Evolutionary conservation across 2,113 vertebrate species (phyloP).

Genomic region (Larimichthys polyactis): DNA sequence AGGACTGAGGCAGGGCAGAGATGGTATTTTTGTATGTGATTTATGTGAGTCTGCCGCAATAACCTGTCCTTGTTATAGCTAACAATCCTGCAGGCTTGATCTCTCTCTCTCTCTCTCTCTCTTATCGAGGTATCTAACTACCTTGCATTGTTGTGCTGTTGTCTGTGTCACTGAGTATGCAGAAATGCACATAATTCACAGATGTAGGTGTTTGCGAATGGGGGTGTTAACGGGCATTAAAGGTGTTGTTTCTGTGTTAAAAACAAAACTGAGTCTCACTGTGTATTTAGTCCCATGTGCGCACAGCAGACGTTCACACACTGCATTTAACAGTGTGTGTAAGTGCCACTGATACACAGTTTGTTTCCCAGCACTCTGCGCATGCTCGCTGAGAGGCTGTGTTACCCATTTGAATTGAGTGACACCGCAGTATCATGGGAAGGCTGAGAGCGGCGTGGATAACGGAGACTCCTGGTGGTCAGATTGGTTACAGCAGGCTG

Average conservation of each 20-base stretch:
- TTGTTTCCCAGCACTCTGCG: constrained; percentile 30
- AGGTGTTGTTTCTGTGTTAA: constrained; percentile 2
- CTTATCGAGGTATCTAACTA: neutral
- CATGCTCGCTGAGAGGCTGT: constrained; percentile 53
- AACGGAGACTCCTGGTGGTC: constrained; percentile 70
- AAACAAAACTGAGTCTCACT: neutral
- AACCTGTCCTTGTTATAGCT: constrained; percentile 43
- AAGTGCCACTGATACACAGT: constrained; percentile 13
- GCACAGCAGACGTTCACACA: neutral
- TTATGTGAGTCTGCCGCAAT: constrained; percentile 37
- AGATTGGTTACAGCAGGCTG: constrained; percentile 44
- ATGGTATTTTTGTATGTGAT: constrained; percentile 35
- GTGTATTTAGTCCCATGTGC: neutral
- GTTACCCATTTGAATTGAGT: constrained; percentile 63
- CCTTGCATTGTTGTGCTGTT: neutral
- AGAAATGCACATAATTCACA: neutral
- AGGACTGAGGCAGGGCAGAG: constrained; percentile 20
- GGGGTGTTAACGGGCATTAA: neutral
- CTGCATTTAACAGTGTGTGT: constrained; percentile 16
- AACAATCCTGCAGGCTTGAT: neutral
- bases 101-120: neutral
- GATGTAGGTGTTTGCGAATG: neutral
- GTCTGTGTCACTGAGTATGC: neutral
- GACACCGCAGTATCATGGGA: constrained; percentile 74
- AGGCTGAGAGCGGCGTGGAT: constrained; percentile 23